Evolutionary conservation across 2,888 invertebrate species (phyloP).

Genomic region (Drosophila setosimentum): DNA sequence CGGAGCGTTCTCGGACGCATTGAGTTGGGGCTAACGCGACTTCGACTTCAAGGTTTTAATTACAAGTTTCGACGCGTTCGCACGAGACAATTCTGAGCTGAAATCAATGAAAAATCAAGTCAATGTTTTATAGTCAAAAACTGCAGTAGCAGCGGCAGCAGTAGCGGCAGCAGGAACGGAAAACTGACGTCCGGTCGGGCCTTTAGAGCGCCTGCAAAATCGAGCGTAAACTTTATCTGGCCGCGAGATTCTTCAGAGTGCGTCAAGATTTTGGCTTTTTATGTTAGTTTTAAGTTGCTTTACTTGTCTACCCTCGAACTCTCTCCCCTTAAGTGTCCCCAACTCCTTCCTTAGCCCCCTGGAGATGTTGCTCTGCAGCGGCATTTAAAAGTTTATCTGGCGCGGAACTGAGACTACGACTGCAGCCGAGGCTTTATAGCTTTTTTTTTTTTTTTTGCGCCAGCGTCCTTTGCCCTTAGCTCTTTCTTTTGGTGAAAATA

Average conservation of each 20-base stretch:
- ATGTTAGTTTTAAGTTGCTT: conserved; percentile 73
- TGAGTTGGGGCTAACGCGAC: conserved; percentile 33
- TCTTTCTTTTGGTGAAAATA: conserved; percentile 67
- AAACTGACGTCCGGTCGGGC: conserved; percentile 15
- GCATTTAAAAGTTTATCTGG: conserved; percentile 79
- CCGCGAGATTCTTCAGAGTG: conserved; percentile 42
- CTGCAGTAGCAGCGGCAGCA: background rate
- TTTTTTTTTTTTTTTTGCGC: conserved; percentile 5
- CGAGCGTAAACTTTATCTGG: conserved; percentile 68
- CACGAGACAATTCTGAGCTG: conserved; percentile 59
- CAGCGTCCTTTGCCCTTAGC: conserved; percentile 43
- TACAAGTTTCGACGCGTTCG: conserved; percentile 71
- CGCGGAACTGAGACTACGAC: conserved; percentile 39
- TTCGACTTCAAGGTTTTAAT: conserved; percentile 74
- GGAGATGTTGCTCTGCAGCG: conserved; percentile 40
- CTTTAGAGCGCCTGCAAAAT: conserved; percentile 53
- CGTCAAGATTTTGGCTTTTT: conserved; percentile 67
- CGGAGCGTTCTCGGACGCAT: background rate
- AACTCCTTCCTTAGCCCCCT: conserved; percentile 6
- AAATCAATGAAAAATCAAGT: conserved; percentile 58
- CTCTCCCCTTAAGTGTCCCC: background rate
- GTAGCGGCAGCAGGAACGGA: background rate
- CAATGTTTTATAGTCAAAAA: conserved; percentile 6
- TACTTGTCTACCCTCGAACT: conserved; percentile 8
- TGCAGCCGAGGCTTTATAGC: conserved; percentile 56